Percentiles rank a stretch among this genome's conserved stretches.
Evolutionary conservation across 1,140 invertebrate species (phyloP).

Genomic region (Grapholita molesta): DNA sequence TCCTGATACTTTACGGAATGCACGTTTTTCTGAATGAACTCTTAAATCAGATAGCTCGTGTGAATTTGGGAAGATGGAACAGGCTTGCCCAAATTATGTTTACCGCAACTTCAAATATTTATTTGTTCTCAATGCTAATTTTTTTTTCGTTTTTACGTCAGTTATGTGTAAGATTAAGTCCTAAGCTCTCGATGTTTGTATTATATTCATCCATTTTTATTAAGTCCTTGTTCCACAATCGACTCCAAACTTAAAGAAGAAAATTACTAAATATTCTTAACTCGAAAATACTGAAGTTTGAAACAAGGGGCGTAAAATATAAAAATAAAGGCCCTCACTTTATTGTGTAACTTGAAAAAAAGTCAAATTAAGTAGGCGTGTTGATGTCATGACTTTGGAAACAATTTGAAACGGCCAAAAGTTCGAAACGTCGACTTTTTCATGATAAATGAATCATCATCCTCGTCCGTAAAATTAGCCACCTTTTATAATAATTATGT

Average conservation of each 20-base stretch:
- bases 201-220: background rate
- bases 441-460: slow-evolving; percentile 15
- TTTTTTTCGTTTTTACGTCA: no score
- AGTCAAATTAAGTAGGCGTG: slow-evolving; percentile 41
- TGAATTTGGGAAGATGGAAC: background rate
- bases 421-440: slow-evolving; percentile 22
- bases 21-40: slow-evolving; percentile 23
- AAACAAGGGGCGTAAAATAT: slow-evolving; percentile 37
- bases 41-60: slow-evolving; percentile 9
- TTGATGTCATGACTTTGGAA: slow-evolving; percentile 38
- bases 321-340: slow-evolving; percentile 36
- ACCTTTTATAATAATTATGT: slow-evolving; percentile 1
- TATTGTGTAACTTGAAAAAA: slow-evolving; percentile 39
- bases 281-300: slow-evolving; percentile 26
- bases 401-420: slow-evolving; percentile 30
- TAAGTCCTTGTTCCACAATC: background rate
- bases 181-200: background rate
- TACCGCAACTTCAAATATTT: background rate
- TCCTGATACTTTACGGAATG: slow-evolving; percentile 48
- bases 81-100: background rate
- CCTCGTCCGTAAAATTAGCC: background rate
- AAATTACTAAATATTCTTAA: slow-evolving; percentile 25
- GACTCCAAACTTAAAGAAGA: slow-evolving; percentile 13
- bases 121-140: background rate
- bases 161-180: no score